These are phyloP conservation scores for Prostheceraeus crozeri DNA, from an alignment of 2,888 invertebrate species.

Conservation along the genomic window DNA sequence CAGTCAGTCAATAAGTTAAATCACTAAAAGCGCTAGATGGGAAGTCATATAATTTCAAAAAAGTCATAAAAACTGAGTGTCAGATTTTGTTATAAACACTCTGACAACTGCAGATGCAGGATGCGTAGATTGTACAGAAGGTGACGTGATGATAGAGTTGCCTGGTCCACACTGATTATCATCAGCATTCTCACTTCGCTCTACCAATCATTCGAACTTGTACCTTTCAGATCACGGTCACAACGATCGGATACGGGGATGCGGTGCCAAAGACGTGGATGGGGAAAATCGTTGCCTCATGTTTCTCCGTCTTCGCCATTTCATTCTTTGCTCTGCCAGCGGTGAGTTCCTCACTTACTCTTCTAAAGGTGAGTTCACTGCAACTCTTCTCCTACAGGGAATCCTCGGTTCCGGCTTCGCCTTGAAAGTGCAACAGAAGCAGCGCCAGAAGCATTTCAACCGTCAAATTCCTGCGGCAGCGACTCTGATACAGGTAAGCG, in stretches of 20 bases:
- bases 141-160: too few species aligned
- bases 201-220: too few species aligned
- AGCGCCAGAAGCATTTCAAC: constrained; percentile 77
- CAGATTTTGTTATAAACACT: too few species aligned
- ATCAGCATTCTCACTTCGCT: too few species aligned
- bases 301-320: constrained; percentile 76
- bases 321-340: constrained; percentile 78
- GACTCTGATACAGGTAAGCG: constrained; percentile 66
- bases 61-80: too few species aligned
- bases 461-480: constrained; percentile 74
- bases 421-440: constrained; percentile 76
- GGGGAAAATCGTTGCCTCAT: constrained; percentile 75
- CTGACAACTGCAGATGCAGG: too few species aligned
- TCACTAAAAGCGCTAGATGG: too few species aligned
- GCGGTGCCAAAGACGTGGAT: constrained; percentile 78
- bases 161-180: too few species aligned
- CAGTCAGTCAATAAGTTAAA: too few species aligned
- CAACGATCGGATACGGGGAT: constrained; percentile 76
- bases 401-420: constrained; percentile 77
- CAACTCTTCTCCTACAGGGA: constrained; percentile 61
- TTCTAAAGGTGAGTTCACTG: neutral
- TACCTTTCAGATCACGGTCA: constrained; percentile 69
- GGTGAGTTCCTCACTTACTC: constrained; percentile 60
- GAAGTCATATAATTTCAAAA: too few species aligned
- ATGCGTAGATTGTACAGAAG: too few species aligned